Percentiles rank a stretch among this genome's conserved stretches.
phyloP scores from a whole-genome alignment of 2,888 invertebrate species.

The Scaptodrosophila latifasciaeformis region DNA sequence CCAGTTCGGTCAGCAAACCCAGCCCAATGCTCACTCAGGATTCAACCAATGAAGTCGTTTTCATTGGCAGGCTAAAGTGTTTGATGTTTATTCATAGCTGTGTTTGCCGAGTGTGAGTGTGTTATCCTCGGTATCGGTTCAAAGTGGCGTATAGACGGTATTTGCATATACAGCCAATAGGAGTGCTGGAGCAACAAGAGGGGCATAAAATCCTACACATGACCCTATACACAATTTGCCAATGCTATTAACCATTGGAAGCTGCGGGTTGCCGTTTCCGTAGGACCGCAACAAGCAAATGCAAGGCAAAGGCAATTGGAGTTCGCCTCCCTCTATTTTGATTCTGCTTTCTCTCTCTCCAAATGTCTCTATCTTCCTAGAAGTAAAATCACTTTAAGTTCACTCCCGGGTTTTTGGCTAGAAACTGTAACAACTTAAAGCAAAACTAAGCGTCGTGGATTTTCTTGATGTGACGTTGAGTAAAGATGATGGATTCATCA shows the following conservation, averaged over 20 bases:
- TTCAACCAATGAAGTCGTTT: background rate
- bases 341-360: no score
- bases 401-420: no score
- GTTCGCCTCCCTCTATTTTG: no score
- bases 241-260: conserved; percentile 1
- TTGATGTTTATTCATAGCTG: no score
- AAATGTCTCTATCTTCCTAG: no score
- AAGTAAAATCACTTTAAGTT: background rate
- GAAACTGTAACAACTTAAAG: conserved; percentile 28
- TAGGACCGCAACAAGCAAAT: no score
- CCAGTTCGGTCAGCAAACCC: background rate
- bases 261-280: conserved; percentile 5
- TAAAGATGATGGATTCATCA: conserved; percentile 73
- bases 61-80: conserved; percentile 2
- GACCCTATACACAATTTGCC: no score
- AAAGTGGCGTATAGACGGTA: conserved; percentile 5
- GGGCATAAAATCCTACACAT: no score
- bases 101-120: background rate
- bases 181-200: no score
- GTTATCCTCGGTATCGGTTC: background rate
- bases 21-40: background rate
- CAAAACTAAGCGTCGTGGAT: conserved; percentile 63
- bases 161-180: background rate
- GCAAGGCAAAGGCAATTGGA: background rate
- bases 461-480: conserved; percentile 72